Percentiles rank a stretch among this genome's conserved stretches.
Conservation (phyloP, 2,797 vertebrate species). For the Coccyzus lansbergi region DNA sequence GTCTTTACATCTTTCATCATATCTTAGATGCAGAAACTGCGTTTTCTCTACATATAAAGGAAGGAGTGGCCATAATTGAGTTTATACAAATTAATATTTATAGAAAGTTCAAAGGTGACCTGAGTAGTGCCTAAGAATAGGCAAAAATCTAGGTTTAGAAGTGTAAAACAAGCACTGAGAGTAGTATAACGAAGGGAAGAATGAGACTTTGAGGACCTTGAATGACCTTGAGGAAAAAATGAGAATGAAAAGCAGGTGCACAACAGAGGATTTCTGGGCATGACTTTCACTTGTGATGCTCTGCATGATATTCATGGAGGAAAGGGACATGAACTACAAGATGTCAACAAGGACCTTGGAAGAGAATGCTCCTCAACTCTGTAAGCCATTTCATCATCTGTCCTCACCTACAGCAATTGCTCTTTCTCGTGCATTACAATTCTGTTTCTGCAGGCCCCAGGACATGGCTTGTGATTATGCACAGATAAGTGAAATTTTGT, state of each 20-base stretch:
- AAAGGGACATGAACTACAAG: neutral
- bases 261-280: neutral
- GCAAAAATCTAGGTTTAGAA: neutral
- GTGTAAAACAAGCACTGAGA: neutral
- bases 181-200: neutral
- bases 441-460: neutral
- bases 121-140: neutral
- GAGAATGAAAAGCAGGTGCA: neutral
- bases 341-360: neutral
- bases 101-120: neutral
- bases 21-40: neutral
- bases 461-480: neutral
- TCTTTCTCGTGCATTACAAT: neutral
- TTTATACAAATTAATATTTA: neutral
- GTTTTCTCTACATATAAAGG: neutral
- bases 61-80: neutral
- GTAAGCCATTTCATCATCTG: neutral
- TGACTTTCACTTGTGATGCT: neutral
- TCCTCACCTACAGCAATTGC: neutral
- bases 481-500: neutral
- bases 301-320: neutral
- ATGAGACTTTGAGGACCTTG: neutral
- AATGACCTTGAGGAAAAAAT: neutral
- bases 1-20: neutral
- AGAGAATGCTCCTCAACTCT: neutral